These are phyloP conservation scores for Pelagia noctiluca DNA, from an alignment of 30 jellyfish, hydroid and myxozoan species.

Conservation along the genomic window DNA sequence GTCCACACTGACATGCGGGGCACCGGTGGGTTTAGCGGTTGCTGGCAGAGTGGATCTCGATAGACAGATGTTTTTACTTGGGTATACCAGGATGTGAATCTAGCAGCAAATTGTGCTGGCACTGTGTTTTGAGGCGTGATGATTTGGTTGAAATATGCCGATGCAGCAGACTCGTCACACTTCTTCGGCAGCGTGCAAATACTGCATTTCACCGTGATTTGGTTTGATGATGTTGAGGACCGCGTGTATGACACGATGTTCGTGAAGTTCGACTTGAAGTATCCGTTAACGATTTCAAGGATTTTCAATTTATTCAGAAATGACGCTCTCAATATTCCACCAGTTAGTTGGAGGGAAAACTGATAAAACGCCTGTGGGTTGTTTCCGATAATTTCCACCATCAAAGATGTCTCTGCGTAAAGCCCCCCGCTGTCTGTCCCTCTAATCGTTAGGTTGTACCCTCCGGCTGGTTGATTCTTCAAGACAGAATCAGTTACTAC, in stretches of 20 bases:
- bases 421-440: constrained; percentile 72
- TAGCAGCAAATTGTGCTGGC: constrained; percentile 20
- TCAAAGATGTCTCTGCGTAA: constrained; percentile 74
- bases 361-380: constrained; percentile 53
- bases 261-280: constrained; percentile 42
- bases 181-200: constrained; percentile 73
- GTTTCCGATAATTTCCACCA: constrained; percentile 60
- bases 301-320: constrained; percentile 4
- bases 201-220: constrained; percentile 33
- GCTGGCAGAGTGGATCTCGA: constrained; percentile 55
- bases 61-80: constrained; percentile 29
- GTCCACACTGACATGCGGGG: constrained; percentile 73
- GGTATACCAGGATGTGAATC: constrained; percentile 33
- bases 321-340: neutral
- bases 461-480: constrained; percentile 52
- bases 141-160: constrained; percentile 34
- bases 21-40: constrained; percentile 74
- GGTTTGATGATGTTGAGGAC: neutral
- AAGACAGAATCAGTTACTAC: constrained; percentile 62
- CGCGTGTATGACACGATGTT: constrained; percentile 19
- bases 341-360: constrained; percentile 42
- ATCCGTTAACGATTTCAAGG: constrained; percentile 32
- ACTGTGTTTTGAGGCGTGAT: constrained; percentile 35
- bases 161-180: constrained; percentile 79
- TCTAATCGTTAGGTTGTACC: constrained; percentile 76